These are phyloP conservation scores for Ditylenchus weischeri DNA, from an alignment of 2,888 invertebrate species.

Conservation along the genomic window DNA sequence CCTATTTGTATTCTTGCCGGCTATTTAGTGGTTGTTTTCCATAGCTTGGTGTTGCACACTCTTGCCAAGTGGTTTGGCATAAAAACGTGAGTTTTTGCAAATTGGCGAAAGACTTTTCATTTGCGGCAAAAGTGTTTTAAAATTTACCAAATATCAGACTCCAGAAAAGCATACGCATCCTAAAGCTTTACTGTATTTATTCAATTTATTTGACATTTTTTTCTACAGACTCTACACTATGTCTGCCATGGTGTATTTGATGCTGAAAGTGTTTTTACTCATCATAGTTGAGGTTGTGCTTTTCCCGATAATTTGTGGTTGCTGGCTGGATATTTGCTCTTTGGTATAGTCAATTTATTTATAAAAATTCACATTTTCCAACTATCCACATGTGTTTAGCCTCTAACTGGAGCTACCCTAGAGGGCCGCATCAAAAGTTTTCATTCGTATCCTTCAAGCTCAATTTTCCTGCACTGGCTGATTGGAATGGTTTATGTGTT, in stretches of 20 bases:
- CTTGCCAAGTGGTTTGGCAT: conserved; percentile 77
- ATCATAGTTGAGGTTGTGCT: conserved; percentile 96
- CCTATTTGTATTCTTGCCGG: conserved; percentile 67
- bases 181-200: no score
- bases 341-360: conserved; percentile 62
- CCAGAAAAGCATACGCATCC: no score
- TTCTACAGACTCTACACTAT: conserved; percentile 22
- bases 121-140: not conserved
- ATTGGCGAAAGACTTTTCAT: not conserved
- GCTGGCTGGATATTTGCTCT: conserved; percentile 98
- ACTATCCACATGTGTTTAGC: conserved; percentile 43
- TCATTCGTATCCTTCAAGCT: conserved; percentile 29
- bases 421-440: conserved; percentile 30
- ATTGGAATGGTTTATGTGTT: conserved; percentile 98
- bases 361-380: not conserved
- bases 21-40: conserved; percentile 82
- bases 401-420: conserved; percentile 42
- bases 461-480: conserved; percentile 80
- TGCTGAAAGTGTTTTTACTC: conserved; percentile 69
- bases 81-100: conserved; percentile 67
- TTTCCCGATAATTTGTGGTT: conserved; percentile 91
- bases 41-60: conserved; percentile 78
- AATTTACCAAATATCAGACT: not conserved
- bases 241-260: conserved; percentile 27
- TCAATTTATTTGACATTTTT: not conserved